Evolutionary conservation across 1,140 invertebrate genomes (phyloP).

Genomic region (Philotrypesis tridentata): DNA sequence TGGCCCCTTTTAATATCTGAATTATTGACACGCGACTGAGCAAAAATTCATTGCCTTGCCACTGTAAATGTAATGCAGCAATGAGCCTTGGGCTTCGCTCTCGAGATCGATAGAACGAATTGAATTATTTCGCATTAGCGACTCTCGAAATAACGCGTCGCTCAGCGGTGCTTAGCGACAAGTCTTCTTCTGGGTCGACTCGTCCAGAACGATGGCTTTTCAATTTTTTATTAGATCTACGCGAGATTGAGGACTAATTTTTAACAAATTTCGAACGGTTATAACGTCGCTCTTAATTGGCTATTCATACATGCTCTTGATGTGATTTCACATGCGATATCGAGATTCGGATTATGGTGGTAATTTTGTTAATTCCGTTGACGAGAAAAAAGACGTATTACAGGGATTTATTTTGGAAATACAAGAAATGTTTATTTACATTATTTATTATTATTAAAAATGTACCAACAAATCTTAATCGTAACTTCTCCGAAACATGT

Average conservation of each 20-base stretch:
- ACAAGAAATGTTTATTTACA: too few species aligned
- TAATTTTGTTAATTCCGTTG: too few species aligned
- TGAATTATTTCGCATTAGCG: constrained; percentile 40
- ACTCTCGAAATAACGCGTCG: constrained; percentile 33
- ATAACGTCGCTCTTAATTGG: not conserved
- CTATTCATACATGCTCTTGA: not conserved
- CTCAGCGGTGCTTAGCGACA: not conserved
- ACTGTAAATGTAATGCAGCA: too few species aligned
- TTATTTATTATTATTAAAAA: too few species aligned
- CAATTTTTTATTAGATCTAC: not conserved
- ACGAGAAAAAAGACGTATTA: too few species aligned
- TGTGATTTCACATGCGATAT: not conserved
- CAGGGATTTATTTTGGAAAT: too few species aligned
- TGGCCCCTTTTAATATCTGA: too few species aligned
- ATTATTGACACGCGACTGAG: too few species aligned
- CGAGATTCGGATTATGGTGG: not conserved
- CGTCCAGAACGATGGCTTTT: not conserved
- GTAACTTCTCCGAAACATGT: too few species aligned
- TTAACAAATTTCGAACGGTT: not conserved
- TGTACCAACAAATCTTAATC: too few species aligned
- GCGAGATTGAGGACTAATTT: not conserved
- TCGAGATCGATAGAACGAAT: constrained; percentile 31
- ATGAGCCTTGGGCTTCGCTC: not conserved
- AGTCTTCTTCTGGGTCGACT: not conserved
- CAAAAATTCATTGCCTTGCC: too few species aligned